A percentile compares a stretch with the other conserved stretches of the same genome.
Evolutionary conservation across 2,113 vertebrate genomes (phyloP).

Genomic region (Lagopus muta): DNA sequence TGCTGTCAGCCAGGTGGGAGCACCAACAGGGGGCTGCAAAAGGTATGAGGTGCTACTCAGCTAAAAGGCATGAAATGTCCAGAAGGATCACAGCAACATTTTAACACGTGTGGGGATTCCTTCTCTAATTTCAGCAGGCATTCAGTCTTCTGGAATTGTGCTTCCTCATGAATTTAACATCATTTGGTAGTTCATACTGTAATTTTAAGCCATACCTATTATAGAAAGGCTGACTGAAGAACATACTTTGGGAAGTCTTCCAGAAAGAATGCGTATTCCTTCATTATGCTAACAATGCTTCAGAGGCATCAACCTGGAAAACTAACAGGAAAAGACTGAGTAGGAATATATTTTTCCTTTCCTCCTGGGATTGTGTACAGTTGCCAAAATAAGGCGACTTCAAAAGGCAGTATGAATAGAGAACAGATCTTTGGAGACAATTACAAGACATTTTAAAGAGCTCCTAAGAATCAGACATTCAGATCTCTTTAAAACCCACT

Average conservation of each 20-base stretch:
- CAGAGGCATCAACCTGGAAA: not conserved
- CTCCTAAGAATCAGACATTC: not conserved
- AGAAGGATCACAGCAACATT: not conserved
- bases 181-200: not conserved
- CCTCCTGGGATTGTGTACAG: not conserved
- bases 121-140: not conserved
- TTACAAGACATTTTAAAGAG: slow-evolving; percentile 23
- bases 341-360: not conserved
- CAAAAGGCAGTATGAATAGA: not conserved
- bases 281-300: not conserved
- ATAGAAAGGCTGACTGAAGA: not conserved
- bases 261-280: not conserved
- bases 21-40: not conserved
- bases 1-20: not conserved
- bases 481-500: slow-evolving; percentile 14
- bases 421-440: not conserved
- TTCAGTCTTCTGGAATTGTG: not conserved
- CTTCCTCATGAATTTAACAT: not conserved
- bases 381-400: slow-evolving; percentile 6
- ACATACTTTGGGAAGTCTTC: not conserved
- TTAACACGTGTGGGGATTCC: not conserved
- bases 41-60: not conserved
- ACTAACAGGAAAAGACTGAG: not conserved
- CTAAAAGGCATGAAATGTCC: not conserved
- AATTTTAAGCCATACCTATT: not conserved